Evolutionary conservation across 2,888 invertebrate species (phyloP).

Genomic region (Amorpha juglandis): DNA sequence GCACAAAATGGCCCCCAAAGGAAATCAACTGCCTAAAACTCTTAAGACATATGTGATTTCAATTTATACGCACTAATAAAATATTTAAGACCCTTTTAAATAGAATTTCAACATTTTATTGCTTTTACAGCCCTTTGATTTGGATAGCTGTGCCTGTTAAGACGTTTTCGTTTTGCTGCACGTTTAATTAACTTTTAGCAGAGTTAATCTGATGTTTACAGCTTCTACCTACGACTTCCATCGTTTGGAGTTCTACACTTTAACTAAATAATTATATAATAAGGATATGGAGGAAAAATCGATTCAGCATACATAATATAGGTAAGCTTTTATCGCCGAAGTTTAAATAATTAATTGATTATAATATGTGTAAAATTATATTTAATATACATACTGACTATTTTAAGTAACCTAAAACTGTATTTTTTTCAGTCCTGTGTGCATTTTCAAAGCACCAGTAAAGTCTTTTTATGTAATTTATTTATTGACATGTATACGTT

Average conservation of each 20-base stretch:
- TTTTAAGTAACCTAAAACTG: too few species aligned
- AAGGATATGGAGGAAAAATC: background rate
- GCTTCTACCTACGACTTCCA: background rate
- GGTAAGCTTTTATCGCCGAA: too few species aligned
- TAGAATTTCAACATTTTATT: slow-evolving; percentile 18
- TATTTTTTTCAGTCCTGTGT: too few species aligned
- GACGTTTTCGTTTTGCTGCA: background rate
- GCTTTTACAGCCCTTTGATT: slow-evolving; percentile 8
- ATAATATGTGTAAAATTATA: too few species aligned
- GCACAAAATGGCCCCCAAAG: slow-evolving; percentile 15
- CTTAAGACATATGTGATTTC: slow-evolving; percentile 18
- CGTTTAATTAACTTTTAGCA: background rate
- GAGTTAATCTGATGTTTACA: slow-evolving; percentile 6
- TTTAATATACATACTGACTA: too few species aligned
- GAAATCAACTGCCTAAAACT: slow-evolving; percentile 16
- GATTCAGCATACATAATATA: too few species aligned
- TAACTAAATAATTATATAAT: too few species aligned
- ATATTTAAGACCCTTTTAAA: slow-evolving; percentile 21
- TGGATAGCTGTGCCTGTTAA: background rate
- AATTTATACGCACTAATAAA: slow-evolving; percentile 12
- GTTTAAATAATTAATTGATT: too few species aligned
- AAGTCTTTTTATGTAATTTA: too few species aligned
- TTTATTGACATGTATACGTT: too few species aligned
- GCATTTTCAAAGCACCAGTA: too few species aligned
- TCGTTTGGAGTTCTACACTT: background rate